Conservation (phyloP, 2,113 vertebrate genomes). For the Lophotis ruficrista region DNA sequence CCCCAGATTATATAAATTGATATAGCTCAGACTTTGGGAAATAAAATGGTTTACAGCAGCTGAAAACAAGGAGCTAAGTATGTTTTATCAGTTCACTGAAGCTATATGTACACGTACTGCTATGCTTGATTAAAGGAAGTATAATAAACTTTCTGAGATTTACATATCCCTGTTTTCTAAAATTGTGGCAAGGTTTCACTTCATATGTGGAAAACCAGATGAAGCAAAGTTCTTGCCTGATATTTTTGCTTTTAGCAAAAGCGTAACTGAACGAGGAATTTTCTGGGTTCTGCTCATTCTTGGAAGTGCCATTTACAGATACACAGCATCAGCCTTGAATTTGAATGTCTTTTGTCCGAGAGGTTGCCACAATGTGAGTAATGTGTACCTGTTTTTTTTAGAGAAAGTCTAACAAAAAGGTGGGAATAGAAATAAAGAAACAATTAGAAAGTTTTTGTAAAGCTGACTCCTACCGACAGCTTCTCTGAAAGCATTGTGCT, state of each 20-base stretch:
- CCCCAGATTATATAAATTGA: neutral
- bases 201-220: neutral
- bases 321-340: neutral
- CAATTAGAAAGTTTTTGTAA: slow-evolving; percentile 36
- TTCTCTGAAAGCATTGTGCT: slow-evolving; percentile 70
- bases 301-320: neutral
- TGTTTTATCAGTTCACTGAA: neutral
- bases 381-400: neutral
- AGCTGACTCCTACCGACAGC: slow-evolving; percentile 51
- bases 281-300: neutral
- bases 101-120: neutral
- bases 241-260: neutral
- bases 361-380: neutral
- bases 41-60: neutral
- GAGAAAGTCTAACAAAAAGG: neutral
- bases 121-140: neutral
- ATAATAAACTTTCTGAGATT: neutral
- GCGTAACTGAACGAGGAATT: neutral
- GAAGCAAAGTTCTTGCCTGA: neutral
- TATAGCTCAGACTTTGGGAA: neutral
- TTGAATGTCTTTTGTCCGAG: neutral
- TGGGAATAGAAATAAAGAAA: slow-evolving; percentile 31
- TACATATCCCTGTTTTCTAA: neutral
- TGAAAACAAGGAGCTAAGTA: neutral
- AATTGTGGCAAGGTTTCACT: neutral